Evolutionary conservation across 1,140 invertebrate genomes (phyloP), one percentile per base, ranked within the genome.

Genomic region (Wasmannia auropunctata): DNA sequence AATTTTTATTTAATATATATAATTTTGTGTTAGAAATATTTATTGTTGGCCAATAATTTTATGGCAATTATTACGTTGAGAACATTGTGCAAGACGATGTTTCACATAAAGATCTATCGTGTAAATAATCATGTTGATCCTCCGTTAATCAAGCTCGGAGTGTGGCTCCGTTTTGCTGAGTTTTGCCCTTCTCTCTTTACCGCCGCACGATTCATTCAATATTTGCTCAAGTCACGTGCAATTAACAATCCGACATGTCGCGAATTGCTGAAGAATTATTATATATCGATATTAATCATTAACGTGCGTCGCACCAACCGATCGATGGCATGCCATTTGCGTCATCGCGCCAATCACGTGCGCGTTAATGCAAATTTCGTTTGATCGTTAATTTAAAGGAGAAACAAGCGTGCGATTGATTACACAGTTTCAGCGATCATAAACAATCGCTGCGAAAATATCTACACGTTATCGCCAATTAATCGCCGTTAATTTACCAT

Each of bases 261-360:
- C 19, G 19, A 56, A 69, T 56, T 16, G 58, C 46, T 37, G 22
- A 80, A 54, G 46, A 69, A 80, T 80, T 67, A 80, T 63, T 80
- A 54, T 65, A 65, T 28, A 79, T 51, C 31, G 31, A 67, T 28
- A 54, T 54, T 80, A 67, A 5, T 80, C 56, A 63, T 67, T 51
- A 67, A 65, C 31, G 31, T 19, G 14, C 22, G 8, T n/a, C n/a
- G 14, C n/a, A 3, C 19, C 22, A 37, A 37, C 2, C 34, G 14
- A 25, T 14, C 22, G 22, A n/a, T 3, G 16, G 5, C 5, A 40
- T 37, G 37, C 0, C 22, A 34, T 46, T 80, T 80, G 16, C 63
- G 49, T 80, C 62, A 80, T 34, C 1, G 31, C 8, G n/a, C 16
- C 46, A 46, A 69, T 67, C 63, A 80, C 49, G 34, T 69, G 77